phyloP scores from a whole-genome alignment of 2,888 invertebrate species.

The Chrysolina americana region DNA sequence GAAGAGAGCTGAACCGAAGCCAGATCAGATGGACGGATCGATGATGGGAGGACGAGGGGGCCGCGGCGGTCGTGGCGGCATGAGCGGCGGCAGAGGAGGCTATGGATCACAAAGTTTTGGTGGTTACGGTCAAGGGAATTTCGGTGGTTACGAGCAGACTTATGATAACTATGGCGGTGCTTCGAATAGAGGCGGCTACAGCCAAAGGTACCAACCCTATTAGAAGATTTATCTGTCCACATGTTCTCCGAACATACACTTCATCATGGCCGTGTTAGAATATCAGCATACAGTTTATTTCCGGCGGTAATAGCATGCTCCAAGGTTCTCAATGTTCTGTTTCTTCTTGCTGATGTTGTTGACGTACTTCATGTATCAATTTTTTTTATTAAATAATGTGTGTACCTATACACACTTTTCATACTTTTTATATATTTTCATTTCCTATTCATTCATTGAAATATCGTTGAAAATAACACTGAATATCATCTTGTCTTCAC shows the following conservation, averaged over 20 bases:
- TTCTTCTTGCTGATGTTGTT: no score
- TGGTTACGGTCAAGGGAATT: constrained; percentile 72
- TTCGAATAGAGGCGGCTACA: constrained; percentile 72
- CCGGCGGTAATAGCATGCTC: no score
- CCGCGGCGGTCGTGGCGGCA: constrained; percentile 63
- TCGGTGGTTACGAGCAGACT: constrained; percentile 52
- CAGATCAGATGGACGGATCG: constrained; percentile 77
- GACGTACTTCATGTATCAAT: no score
- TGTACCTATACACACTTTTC: no score
- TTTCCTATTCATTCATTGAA: no score
- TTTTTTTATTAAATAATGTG: no score
- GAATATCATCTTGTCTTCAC: no score
- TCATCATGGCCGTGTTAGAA: neutral
- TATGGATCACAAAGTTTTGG: neutral
- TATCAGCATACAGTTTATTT: no score
- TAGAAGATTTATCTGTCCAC: constrained; percentile 24
- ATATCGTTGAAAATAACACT: no score
- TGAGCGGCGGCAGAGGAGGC: constrained; percentile 72
- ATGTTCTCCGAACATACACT: neutral
- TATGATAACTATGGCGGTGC: constrained; percentile 70
- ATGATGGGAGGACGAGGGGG: constrained; percentile 59
- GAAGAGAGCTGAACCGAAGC: constrained; percentile 94
- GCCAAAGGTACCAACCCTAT: constrained; percentile 91
- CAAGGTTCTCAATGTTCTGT: no score
- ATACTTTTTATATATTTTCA: no score